Evolutionary conservation across 2,888 invertebrate genomes (phyloP).

Genomic region (Eupithecia vulgata): DNA sequence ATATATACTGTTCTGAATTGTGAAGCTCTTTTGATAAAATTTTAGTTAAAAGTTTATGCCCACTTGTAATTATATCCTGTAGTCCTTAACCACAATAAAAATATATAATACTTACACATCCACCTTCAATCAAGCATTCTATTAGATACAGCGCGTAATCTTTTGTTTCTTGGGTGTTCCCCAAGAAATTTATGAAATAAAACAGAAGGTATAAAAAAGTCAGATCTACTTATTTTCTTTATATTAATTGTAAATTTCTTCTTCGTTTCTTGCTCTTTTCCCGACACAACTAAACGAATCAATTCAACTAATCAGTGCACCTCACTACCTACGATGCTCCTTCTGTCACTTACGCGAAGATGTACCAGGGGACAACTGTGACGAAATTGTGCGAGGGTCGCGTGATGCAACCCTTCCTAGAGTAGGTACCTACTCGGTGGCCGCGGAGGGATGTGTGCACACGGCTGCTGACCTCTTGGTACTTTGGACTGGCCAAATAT

Average conservation of each 20-base stretch:
- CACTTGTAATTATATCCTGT: neutral
- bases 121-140: neutral
- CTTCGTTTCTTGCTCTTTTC: neutral
- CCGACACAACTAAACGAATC: neutral
- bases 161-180: no score
- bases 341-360: constrained; percentile 16
- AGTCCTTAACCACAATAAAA: neutral
- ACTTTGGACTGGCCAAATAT: constrained; percentile 39
- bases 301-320: neutral
- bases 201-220: neutral
- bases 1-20: neutral
- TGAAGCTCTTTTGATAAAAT: neutral
- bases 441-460: constrained; percentile 62
- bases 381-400: constrained; percentile 69
- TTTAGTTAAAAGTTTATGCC: neutral
- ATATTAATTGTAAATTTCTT: neutral
- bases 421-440: constrained; percentile 70
- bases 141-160: neutral
- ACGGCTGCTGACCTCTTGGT: constrained; percentile 50
- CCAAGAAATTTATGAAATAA: no score
- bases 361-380: constrained; percentile 66
- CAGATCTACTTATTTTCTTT: neutral
- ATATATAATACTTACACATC: no score
- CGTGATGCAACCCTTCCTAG: constrained; percentile 79
- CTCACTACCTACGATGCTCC: neutral